Evolutionary conservation across 30 jellyfish, hydroid and myxozoan species (phyloP).

Genomic region (Cassiopea xamachana): DNA sequence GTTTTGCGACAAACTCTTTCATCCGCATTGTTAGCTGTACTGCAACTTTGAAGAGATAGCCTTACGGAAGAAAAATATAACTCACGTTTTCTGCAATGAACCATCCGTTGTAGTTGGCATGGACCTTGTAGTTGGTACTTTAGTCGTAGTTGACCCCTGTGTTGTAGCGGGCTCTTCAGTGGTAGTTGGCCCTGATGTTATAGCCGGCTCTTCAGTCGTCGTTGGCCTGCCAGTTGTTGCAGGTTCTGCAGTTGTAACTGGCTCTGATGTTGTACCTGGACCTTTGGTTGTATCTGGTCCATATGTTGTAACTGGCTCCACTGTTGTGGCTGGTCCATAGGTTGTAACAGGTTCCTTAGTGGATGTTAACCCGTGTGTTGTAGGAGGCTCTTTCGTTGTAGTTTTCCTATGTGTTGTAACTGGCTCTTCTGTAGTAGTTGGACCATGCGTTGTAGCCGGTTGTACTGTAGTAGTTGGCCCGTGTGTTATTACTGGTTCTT

Average conservation of each 20-base stretch:
- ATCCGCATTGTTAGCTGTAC: too few species aligned
- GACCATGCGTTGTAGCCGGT: constrained; percentile 11
- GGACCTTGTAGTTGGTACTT: too few species aligned
- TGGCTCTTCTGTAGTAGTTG: constrained; percentile 19
- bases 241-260: constrained; percentile 22
- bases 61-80: too few species aligned
- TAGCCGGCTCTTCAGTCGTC: constrained; percentile 10
- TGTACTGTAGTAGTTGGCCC: constrained; percentile 1
- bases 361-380: constrained; percentile 12
- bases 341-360: constrained; percentile 15
- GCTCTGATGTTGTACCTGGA: constrained; percentile 7
- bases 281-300: not conserved
- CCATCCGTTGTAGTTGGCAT: too few species aligned
- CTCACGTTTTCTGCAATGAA: too few species aligned
- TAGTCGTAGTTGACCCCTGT: too few species aligned
- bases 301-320: constrained; percentile 3
- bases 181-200: not conserved
- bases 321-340: constrained; percentile 30
- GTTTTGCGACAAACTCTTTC: too few species aligned
- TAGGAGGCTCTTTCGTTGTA: constrained; percentile 30
- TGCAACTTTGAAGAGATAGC: too few species aligned
- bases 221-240: constrained; percentile 20
- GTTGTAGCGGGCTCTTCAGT: constrained; percentile 1
- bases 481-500: constrained; percentile 15
- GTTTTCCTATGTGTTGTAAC: constrained; percentile 3